These are phyloP conservation scores for Corythornis leucogaster DNA, from an alignment of 2,797 vertebrate genomes.

Conservation along the genomic window DNA sequence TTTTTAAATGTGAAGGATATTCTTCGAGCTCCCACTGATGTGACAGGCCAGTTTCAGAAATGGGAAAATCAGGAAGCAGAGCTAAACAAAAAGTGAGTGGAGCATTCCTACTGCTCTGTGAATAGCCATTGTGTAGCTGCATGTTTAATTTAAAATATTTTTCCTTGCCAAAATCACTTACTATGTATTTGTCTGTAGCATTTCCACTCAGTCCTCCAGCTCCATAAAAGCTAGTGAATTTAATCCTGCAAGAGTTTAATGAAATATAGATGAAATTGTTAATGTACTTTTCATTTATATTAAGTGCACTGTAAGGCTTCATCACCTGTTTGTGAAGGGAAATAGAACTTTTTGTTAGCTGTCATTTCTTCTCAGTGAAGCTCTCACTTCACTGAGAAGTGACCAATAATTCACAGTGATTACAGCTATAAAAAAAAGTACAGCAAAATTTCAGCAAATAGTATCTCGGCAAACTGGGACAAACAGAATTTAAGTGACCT, in stretches of 20 bases:
- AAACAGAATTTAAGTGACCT: not conserved
- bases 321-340: not conserved
- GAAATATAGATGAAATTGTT: not conserved
- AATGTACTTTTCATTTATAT: not conserved
- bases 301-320: not conserved
- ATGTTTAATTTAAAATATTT: not conserved
- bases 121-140: not conserved
- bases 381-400: not conserved
- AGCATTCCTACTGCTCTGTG: not conserved
- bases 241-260: not conserved
- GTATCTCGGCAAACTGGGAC: not conserved
- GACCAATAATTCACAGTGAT: not conserved
- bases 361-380: not conserved
- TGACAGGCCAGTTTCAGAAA: slow-evolving; percentile 90
- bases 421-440: not conserved
- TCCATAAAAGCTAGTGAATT: not conserved
- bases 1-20: slow-evolving; percentile 96
- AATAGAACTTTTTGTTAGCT: not conserved
- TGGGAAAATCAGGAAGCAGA: slow-evolving; percentile 90
- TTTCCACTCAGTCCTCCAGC: not conserved
- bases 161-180: not conserved
- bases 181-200: not conserved
- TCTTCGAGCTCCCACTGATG: slow-evolving; percentile 84
- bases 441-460: not conserved
- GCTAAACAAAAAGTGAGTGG: slow-evolving; percentile 86